These are phyloP conservation scores for Drosophila ohnishii DNA, from an alignment of 1,140 invertebrate species.

Conservation along the genomic window DNA sequence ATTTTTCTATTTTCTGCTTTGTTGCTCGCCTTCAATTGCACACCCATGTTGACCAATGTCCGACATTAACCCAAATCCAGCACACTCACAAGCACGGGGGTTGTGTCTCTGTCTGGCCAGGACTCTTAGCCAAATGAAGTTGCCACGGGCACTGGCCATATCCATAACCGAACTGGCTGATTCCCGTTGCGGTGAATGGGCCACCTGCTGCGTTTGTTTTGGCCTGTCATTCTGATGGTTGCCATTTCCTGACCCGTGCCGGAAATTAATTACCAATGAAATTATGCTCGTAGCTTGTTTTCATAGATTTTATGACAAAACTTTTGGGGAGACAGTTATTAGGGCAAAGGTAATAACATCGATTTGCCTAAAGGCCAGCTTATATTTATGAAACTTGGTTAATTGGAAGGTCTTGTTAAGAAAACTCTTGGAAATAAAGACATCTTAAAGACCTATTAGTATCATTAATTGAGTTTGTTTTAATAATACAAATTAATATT, in stretches of 20 bases:
- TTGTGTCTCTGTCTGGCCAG: constrained; percentile 24
- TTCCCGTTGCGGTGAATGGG: constrained; percentile 31
- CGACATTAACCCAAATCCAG: constrained; percentile 79
- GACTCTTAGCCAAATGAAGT: constrained; percentile 75
- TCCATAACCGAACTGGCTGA: constrained; percentile 14
- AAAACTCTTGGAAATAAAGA: not conserved
- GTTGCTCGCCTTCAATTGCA: constrained; percentile 73
- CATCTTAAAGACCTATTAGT: not conserved
- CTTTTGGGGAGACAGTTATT: constrained; percentile 10
- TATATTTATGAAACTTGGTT: not conserved
- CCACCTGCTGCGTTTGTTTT: constrained; percentile 62
- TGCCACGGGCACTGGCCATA: constrained; percentile 44
- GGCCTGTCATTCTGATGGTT: constrained; percentile 38
- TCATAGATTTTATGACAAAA: constrained; percentile 41
- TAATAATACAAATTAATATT: not conserved
- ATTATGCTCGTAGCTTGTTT: constrained; percentile 47
- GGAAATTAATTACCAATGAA: constrained; percentile 71
- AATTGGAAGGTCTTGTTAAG: not conserved
- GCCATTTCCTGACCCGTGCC: constrained; percentile 48
- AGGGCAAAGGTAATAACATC: constrained; percentile 10
- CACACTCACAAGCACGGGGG: constrained; percentile 16
- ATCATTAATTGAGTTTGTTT: too few relatives aligned
- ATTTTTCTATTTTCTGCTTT: constrained; percentile 81
- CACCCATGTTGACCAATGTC: constrained; percentile 78
- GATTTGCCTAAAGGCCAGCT: not conserved